These are phyloP conservation scores for Apotomis betuletana DNA, from an alignment of 2,888 invertebrate genomes.

Conservation along the genomic window DNA sequence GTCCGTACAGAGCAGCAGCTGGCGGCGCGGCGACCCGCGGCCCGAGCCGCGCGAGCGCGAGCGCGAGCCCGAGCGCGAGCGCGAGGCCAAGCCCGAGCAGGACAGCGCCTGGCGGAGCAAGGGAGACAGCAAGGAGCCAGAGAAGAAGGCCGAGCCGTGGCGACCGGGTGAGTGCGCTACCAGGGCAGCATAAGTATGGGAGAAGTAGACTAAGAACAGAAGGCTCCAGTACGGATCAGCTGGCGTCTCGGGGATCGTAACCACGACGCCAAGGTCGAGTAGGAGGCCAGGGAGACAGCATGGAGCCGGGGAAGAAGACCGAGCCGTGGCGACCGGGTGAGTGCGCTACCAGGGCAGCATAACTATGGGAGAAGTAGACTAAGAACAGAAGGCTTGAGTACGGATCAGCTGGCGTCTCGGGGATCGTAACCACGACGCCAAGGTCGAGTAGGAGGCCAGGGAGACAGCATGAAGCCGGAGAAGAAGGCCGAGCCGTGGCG, in stretches of 20 bases:
- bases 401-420: not conserved
- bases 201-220: not conserved
- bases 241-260: constrained; percentile 13
- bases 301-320: constrained; percentile 60
- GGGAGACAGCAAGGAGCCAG: constrained; percentile 53
- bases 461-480: constrained; percentile 54
- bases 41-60: constrained; percentile 7
- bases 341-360: constrained; percentile 40
- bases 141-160: constrained; percentile 65
- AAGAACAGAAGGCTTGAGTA: no score
- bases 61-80: constrained; percentile 34
- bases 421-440: constrained; percentile 35
- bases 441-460: constrained; percentile 47
- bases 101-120: constrained; percentile 50
- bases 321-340: constrained; percentile 52
- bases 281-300: constrained; percentile 47
- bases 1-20: constrained; percentile 57
- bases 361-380: not conserved
- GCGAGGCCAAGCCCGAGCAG: constrained; percentile 44
- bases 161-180: constrained; percentile 57
- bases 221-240: no score
- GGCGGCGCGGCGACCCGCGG: constrained; percentile 60
- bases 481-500: constrained; percentile 60
- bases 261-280: constrained; percentile 43
- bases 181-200: not conserved